Evolutionary conservation across 2,888 invertebrate genomes (phyloP), one percentile per base, ranked within the genome.

Genomic region (Seladonia tumulorum): DNA sequence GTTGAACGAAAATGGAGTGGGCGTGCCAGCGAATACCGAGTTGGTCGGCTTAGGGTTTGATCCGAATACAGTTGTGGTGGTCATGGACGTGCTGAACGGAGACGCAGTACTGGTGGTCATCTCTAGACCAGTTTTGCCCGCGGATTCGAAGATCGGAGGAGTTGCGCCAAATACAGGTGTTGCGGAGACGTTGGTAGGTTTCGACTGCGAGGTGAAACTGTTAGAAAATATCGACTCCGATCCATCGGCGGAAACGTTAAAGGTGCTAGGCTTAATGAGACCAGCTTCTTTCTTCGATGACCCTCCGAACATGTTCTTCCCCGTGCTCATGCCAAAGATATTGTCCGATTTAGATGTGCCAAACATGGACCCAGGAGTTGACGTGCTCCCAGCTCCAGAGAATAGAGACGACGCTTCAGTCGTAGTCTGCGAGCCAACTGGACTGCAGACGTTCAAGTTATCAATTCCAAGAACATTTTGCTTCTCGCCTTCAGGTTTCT

Each of bases 391-490:
- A 60, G 25, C 14, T 35, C 92, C 84, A 29, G 90, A 89, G 47
- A 76, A 75, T 12, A 85, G 42, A 53, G 80, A 60, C 29, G 76
- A 47, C 1, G 83, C 35, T 7, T 79, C 47, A 0, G 84, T 53
- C 7, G 71, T 45, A 42, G 72, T 25, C 45, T 90, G 42, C 35
- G 72, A 39, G 45, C 29, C 83, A 4, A 88, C 78, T 10, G 92
- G 92, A 79, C 86, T 90, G 45, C 94, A 94, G 4, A 93, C 91
- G 63, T 93, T 92, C 5, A 91, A 87, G 73, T 89, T 92, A 0
- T 92, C 92, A 3, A 88, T 71, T 25, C 60, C 84, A 8, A 78
- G 66, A 39, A 39, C 14, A 60, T 73, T 83, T 88, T 87, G 78
- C 29, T 84, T 86, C 18, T 74, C 70, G 42, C 42, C 35, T 22